A percentile compares a stretch with the other conserved stretches of the same genome.
phyloP scores from a whole-genome alignment of 2,888 invertebrate genomes.

The Venusia cambrica region DNA sequence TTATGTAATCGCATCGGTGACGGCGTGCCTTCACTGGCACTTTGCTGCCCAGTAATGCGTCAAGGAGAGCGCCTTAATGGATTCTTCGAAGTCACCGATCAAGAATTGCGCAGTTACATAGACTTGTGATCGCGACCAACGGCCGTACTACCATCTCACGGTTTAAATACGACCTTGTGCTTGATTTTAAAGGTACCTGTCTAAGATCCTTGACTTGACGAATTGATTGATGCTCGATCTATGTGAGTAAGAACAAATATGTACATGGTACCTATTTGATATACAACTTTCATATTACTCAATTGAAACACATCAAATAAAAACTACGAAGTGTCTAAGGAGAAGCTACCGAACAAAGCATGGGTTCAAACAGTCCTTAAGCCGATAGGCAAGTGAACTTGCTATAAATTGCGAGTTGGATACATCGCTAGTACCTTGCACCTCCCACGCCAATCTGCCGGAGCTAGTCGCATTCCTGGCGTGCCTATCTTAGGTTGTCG shows the following conservation, averaged over 20 bases:
- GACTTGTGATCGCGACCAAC: slow-evolving; percentile 43
- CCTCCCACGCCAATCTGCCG: slow-evolving; percentile 68
- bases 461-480: slow-evolving; percentile 69
- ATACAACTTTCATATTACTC: not conserved
- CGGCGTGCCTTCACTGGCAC: slow-evolving; percentile 38
- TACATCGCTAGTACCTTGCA: slow-evolving; percentile 50
- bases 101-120: slow-evolving; percentile 67
- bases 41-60: slow-evolving; percentile 50
- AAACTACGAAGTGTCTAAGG: too few relatives aligned
- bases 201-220: slow-evolving; percentile 24
- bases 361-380: slow-evolving; percentile 20
- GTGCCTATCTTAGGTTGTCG: slow-evolving; percentile 72
- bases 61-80: slow-evolving; percentile 63
- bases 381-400: slow-evolving; percentile 25
- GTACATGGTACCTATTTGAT: not conserved
- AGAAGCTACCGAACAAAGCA: too few relatives aligned
- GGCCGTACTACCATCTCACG: slow-evolving; percentile 50
- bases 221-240: slow-evolving; percentile 29
- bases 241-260: slow-evolving; percentile 2
- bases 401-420: slow-evolving; percentile 35
- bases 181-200: slow-evolving; percentile 40
- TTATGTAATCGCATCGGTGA: slow-evolving; percentile 32
- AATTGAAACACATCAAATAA: not conserved
- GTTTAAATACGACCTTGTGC: slow-evolving; percentile 48
- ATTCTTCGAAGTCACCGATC: slow-evolving; percentile 55